phyloP scores from a whole-genome alignment of 2,113 vertebrate species.

The Cottus gobio region DNA sequence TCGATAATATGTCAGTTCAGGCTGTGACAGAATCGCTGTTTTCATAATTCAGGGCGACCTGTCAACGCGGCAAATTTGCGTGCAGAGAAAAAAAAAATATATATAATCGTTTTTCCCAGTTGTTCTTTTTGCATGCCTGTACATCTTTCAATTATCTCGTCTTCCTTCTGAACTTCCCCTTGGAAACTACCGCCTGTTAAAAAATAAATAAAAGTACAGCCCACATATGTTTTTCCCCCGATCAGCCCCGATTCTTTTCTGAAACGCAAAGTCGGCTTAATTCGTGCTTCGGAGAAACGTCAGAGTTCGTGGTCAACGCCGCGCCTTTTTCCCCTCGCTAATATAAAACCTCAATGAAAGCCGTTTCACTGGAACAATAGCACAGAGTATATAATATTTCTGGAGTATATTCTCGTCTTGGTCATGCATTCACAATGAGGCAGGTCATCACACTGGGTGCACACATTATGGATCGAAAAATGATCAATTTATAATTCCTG shows the following conservation, averaged over 20 bases:
- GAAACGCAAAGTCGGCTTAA: constrained; percentile 27
- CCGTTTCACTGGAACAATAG: constrained; percentile 72
- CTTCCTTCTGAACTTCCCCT: not conserved
- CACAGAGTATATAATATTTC: constrained; percentile 75
- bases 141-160: constrained; percentile 31
- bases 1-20: constrained; percentile 40
- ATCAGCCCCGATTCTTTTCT: constrained; percentile 29
- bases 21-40: constrained; percentile 47
- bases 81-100: too few species aligned
- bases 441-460: constrained; percentile 75
- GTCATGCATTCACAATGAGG: constrained; percentile 84
- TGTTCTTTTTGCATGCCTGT: constrained; percentile 41
- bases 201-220: constrained; percentile 23
- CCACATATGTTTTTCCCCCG: constrained; percentile 22
- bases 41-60: constrained; percentile 48
- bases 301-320: constrained; percentile 27
- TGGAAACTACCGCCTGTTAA: not conserved
- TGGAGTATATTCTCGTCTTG: constrained; percentile 76
- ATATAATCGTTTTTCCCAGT: too few species aligned
- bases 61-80: constrained; percentile 13
- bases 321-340: constrained; percentile 36
- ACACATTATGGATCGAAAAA: constrained; percentile 70
- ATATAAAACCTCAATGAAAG: constrained; percentile 71
- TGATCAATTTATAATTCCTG: constrained; percentile 68
- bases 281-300: constrained; percentile 35